phyloP scores from a whole-genome alignment of 2,797 vertebrate genomes.

The Oreonectes daqikongensis region DNA sequence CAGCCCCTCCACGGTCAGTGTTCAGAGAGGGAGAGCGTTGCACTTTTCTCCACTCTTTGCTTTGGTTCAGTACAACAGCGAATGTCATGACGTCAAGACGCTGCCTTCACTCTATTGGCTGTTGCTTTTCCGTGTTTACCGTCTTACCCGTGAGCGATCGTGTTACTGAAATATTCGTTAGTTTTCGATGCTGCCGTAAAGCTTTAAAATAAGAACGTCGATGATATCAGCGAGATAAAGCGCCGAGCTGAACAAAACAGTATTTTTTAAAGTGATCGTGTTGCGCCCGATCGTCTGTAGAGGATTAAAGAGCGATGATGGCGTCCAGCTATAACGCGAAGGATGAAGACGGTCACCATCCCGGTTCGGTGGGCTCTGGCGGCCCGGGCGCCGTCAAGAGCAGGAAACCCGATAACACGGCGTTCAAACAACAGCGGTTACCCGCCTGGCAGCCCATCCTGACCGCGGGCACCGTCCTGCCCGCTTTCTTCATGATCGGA shows the following conservation, averaged over 20 bases:
- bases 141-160: not conserved
- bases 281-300: not conserved
- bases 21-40: too few species aligned
- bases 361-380: slow-evolving; percentile 68
- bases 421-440: slow-evolving; percentile 95
- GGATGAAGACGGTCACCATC: slow-evolving; percentile 83
- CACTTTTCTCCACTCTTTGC: too few species aligned
- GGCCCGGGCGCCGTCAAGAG: slow-evolving; percentile 76
- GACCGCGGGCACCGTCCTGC: slow-evolving; percentile 90
- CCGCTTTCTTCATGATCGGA: slow-evolving; percentile 94
- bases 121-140: slow-evolving; percentile 64
- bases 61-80: too few species aligned
- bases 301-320: slow-evolving; percentile 73
- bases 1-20: too few species aligned
- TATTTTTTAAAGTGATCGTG: not conserved
- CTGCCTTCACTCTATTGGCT: slow-evolving; percentile 61
- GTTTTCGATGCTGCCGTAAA: not conserved
- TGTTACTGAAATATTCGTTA: not conserved
- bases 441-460: slow-evolving; percentile 97
- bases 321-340: slow-evolving; percentile 88
- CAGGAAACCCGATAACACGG: slow-evolving; percentile 93
- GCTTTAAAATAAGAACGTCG: not conserved
- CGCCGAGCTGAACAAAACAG: not conserved
- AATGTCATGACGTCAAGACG: slow-evolving; percentile 42
- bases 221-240: not conserved